These are phyloP conservation scores for Prionailurus viverrinus DNA, from an alignment of 2,113 vertebrate species.

Conservation along the genomic window DNA sequence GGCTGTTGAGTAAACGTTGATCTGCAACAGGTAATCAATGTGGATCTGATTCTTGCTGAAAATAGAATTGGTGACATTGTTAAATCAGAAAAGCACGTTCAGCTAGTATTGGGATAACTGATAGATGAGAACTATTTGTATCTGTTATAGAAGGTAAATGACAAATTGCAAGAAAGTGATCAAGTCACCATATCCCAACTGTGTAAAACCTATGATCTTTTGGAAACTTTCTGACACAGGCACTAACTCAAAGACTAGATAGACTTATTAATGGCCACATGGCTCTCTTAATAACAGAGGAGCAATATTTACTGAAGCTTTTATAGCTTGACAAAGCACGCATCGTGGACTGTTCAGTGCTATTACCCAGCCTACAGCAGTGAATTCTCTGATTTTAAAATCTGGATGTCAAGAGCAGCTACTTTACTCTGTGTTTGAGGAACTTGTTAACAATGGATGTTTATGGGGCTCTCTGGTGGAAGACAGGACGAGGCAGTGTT, in stretches of 20 bases:
- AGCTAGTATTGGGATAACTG: conserved; percentile 95
- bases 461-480: conserved; percentile 95
- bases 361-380: conserved; percentile 89
- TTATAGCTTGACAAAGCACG: conserved; percentile 95
- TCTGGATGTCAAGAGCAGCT: neutral
- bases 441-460: conserved; percentile 93
- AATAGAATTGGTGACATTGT: conserved; percentile 93
- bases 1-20: conserved; percentile 97
- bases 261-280: conserved; percentile 94
- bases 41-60: conserved; percentile 96
- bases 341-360: conserved; percentile 96
- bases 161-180: conserved; percentile 97
- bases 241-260: conserved; percentile 92
- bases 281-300: conserved; percentile 92
- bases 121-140: conserved; percentile 96
- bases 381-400: neutral
- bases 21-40: conserved; percentile 97
- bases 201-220: conserved; percentile 95
- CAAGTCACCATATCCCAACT: conserved; percentile 95
- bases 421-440: conserved; percentile 90
- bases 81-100: conserved; percentile 92
- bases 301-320: conserved; percentile 96
- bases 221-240: conserved; percentile 95
- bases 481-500: conserved; percentile 96
- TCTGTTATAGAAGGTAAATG: conserved; percentile 96